phyloP scores from a whole-genome alignment of 2,888 invertebrate genomes.

The Hyalella azteca region DNA sequence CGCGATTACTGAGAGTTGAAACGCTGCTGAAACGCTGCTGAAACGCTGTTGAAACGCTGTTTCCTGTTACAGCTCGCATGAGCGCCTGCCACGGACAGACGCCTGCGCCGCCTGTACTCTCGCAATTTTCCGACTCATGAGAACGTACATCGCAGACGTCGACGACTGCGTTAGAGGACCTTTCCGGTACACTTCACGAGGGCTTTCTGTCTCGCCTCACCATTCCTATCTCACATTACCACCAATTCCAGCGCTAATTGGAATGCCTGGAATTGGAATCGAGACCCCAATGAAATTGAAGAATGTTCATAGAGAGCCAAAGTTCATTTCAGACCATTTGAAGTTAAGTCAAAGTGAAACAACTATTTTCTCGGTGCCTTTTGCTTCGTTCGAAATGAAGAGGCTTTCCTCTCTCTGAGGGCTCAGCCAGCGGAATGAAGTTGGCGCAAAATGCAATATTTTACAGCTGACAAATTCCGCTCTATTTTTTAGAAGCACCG shows the following conservation, averaged over 20 bases:
- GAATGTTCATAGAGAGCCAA: slow-evolving; percentile 35
- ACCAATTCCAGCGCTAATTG: slow-evolving; percentile 36
- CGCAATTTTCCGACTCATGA: slow-evolving; percentile 16
- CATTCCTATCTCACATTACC: slow-evolving; percentile 30
- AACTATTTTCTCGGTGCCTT: slow-evolving; percentile 19
- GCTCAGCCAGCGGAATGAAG: neutral
- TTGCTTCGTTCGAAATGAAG: slow-evolving; percentile 25
- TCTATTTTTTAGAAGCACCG: neutral
- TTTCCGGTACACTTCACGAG: slow-evolving; percentile 17
- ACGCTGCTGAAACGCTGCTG: too few relatives aligned
- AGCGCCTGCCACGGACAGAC: too few relatives aligned
- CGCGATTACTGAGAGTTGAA: too few relatives aligned
- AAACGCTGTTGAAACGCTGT: too few relatives aligned
- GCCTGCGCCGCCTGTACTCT: neutral
- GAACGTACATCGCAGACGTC: too few relatives aligned
- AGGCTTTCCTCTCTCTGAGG: slow-evolving; percentile 4
- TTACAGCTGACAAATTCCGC: neutral
- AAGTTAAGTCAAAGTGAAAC: slow-evolving; percentile 32
- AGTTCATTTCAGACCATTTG: slow-evolving; percentile 33
- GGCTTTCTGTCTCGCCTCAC: slow-evolving; percentile 7
- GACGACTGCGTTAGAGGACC: too few relatives aligned
- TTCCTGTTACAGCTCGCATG: neutral
- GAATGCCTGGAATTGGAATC: slow-evolving; percentile 37
- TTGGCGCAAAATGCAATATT: slow-evolving; percentile 14
- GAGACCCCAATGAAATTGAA: slow-evolving; percentile 36